These are phyloP conservation scores for Lamproptera curius DNA, from an alignment of 2,888 invertebrate genomes.

Conservation along the genomic window DNA sequence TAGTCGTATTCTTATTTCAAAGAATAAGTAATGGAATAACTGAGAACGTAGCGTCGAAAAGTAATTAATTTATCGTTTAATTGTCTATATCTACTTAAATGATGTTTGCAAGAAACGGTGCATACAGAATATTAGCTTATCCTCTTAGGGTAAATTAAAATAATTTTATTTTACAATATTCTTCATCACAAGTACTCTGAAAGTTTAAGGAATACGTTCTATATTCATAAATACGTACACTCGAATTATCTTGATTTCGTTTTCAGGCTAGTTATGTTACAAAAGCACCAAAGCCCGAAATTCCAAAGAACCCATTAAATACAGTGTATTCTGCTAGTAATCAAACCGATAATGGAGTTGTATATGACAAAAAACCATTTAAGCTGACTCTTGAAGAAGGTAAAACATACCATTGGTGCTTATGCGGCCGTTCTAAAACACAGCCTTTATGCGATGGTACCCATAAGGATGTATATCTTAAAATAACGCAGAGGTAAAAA, in stretches of 20 bases:
- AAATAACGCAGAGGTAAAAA: constrained; percentile 83
- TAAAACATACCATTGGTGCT: constrained; percentile 93
- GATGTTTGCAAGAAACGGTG: constrained; percentile 3
- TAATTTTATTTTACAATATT: too few species aligned
- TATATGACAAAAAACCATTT: constrained; percentile 95
- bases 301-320: constrained; percentile 83
- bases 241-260: neutral
- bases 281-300: constrained; percentile 66
- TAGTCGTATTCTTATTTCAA: neutral
- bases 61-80: neutral
- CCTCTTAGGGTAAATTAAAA: constrained; percentile 9
- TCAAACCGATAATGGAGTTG: constrained; percentile 85
- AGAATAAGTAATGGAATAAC: too few species aligned
- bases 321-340: constrained; percentile 77
- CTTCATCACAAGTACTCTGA: too few species aligned
- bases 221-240: too few species aligned
- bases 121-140: neutral
- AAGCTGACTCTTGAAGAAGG: constrained; percentile 84
- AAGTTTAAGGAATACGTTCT: too few species aligned
- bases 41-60: too few species aligned
- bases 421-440: constrained; percentile 93
- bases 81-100: neutral
- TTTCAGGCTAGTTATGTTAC: constrained; percentile 52
- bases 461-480: constrained; percentile 86
- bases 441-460: constrained; percentile 98